Percentiles rank a stretch among this genome's conserved stretches.
phyloP scores from a whole-genome alignment of 2,113 vertebrate species.

The Alouatta palliata region DNA sequence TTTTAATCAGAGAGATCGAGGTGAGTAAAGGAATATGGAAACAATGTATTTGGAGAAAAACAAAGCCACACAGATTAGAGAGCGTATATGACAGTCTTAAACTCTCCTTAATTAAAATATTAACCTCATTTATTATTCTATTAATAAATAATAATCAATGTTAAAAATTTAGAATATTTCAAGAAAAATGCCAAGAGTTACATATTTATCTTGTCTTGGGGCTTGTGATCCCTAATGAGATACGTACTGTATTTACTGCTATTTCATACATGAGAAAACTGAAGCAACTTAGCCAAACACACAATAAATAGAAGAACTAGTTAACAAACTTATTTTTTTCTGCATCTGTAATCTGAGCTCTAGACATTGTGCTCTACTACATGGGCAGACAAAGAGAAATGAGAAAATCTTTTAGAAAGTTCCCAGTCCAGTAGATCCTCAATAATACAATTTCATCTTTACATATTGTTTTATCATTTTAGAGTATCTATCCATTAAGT shows the following conservation, averaged over 20 bases:
- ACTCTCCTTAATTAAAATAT: neutral
- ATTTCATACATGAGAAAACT: neutral
- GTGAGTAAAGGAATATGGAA: neutral
- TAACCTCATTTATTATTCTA: neutral
- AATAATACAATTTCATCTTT: neutral
- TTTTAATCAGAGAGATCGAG: neutral
- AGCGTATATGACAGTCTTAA: neutral
- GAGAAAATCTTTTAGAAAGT: neutral
- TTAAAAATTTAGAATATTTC: neutral
- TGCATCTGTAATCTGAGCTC: neutral
- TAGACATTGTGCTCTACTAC: neutral
- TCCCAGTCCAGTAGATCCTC: neutral
- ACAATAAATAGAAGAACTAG: neutral
- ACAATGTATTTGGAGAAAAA: neutral
- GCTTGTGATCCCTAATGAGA: neutral
- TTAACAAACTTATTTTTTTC: neutral
- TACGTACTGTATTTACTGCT: neutral
- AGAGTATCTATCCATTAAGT: neutral
- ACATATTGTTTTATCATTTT: neutral
- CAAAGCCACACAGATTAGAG: neutral
- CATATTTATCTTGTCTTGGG: neutral
- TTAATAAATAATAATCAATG: neutral
- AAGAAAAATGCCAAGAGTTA: neutral
- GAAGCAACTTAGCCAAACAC: neutral
- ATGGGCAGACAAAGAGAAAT: neutral